A percentile compares a stretch with the other conserved stretches of the same genome.
These are phyloP conservation scores for Trachelipus rathkii DNA, from an alignment of 1,140 invertebrate genomes.

Conservation along the genomic window DNA sequence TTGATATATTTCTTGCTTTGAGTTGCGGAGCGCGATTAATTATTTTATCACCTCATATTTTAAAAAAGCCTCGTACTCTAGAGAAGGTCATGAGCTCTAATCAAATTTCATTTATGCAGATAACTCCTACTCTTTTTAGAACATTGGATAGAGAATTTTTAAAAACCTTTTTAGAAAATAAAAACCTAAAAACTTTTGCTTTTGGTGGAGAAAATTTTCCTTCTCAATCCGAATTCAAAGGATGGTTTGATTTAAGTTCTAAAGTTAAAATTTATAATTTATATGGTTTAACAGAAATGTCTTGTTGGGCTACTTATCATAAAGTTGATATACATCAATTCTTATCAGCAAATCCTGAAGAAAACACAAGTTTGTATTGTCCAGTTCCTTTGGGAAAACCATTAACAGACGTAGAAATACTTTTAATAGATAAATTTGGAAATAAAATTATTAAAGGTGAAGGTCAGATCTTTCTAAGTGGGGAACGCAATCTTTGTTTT, in stretches of 20 bases:
- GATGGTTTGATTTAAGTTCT: not conserved
- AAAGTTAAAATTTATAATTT: not conserved
- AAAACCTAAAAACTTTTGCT: not conserved
- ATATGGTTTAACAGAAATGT: not conserved
- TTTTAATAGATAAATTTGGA: not conserved
- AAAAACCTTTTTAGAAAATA: not conserved
- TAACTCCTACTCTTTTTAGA: not conserved
- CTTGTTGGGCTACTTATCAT: not conserved
- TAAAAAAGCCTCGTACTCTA: not conserved
- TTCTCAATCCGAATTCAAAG: not conserved
- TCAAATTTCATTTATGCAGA: not conserved
- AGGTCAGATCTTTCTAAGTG: not conserved
- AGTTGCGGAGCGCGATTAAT: not conserved
- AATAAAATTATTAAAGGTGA: not conserved
- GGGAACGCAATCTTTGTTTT: not conserved
- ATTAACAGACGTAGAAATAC: not conserved
- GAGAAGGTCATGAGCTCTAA: not conserved
- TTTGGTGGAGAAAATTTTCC: not conserved
- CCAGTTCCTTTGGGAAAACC: conserved; percentile 1
- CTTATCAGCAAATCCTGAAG: not conserved
- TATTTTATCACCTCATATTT: not conserved
- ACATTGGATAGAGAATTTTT: not conserved
- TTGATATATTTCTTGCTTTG: conserved; percentile 6
- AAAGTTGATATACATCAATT: not conserved
- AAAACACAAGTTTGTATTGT: not conserved